phyloP scores from a whole-genome alignment of 2,113 vertebrate species.

The Sinocyclocheilus grahami region DNA sequence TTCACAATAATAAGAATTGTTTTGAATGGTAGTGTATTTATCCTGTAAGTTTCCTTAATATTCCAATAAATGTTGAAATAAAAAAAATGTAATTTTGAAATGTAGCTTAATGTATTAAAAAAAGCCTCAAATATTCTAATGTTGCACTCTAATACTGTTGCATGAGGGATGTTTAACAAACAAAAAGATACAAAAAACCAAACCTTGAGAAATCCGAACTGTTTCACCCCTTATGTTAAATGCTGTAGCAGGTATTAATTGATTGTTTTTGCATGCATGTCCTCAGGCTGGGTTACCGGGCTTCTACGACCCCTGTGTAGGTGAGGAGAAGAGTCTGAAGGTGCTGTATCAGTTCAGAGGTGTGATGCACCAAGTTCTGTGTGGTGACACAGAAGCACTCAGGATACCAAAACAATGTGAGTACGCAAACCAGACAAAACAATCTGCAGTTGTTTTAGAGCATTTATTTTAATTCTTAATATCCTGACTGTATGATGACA shows the following conservation, averaged over 20 bases:
- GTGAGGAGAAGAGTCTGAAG: constrained; percentile 96
- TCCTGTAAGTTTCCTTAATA: background rate
- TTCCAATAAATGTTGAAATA: background rate
- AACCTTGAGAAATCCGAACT: background rate
- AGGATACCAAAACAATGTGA: constrained; percentile 99
- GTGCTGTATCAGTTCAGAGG: constrained; percentile 98
- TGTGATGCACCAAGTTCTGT: constrained; percentile 95
- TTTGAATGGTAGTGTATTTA: background rate
- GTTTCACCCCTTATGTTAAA: background rate
- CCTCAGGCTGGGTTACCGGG: constrained; percentile 91
- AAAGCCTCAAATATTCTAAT: background rate
- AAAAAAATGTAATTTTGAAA: background rate
- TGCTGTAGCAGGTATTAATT: background rate
- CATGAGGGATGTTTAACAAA: background rate
- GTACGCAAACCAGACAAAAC: constrained; percentile 59
- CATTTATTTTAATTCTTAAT: background rate
- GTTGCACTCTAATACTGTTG: background rate
- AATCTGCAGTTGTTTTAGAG: background rate
- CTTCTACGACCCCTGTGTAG: constrained; percentile 96
- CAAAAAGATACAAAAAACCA: background rate
- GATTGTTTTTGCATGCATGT: constrained; percentile 24
- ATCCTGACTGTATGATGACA: background rate
- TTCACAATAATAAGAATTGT: background rate
- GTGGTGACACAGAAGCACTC: constrained; percentile 88
- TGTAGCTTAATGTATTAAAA: background rate